These are phyloP conservation scores for Pipistrellus pipistrellus DNA, from an alignment of 2,797 vertebrate genomes.

Conservation along the genomic window DNA sequence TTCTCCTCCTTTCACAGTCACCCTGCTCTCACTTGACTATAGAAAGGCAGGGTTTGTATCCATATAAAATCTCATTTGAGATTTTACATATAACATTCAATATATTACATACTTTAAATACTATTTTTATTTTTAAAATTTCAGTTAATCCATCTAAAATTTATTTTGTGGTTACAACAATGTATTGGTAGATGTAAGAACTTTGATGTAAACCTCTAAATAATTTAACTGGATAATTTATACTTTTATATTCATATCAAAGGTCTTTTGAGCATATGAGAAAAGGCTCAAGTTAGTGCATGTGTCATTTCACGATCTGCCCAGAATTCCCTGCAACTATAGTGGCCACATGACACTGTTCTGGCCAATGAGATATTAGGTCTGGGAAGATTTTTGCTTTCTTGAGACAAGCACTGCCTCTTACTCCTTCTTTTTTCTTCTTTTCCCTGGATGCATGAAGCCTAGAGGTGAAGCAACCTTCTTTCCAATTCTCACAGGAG, in stretches of 20 bases:
- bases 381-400: slow-evolving; percentile 8
- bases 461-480: neutral
- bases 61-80: neutral
- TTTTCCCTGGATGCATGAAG: neutral
- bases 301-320: neutral
- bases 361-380: slow-evolving; percentile 7
- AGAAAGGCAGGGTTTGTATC: neutral
- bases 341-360: neutral
- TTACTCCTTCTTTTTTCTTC: neutral
- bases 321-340: neutral
- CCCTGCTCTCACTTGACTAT: neutral
- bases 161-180: neutral
- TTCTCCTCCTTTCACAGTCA: neutral
- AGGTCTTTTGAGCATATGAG: neutral
- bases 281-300: slow-evolving; percentile 2
- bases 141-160: slow-evolving; percentile 29
- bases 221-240: neutral
- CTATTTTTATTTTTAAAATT: neutral
- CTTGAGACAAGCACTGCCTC: neutral
- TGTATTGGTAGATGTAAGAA: neutral
- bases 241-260: slow-evolving; percentile 1
- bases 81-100: neutral
- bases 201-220: slow-evolving; percentile 29
- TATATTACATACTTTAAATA: neutral
- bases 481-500: neutral